phyloP scores from a whole-genome alignment of 2,113 vertebrate genomes.

The Rostratula benghalensis region DNA sequence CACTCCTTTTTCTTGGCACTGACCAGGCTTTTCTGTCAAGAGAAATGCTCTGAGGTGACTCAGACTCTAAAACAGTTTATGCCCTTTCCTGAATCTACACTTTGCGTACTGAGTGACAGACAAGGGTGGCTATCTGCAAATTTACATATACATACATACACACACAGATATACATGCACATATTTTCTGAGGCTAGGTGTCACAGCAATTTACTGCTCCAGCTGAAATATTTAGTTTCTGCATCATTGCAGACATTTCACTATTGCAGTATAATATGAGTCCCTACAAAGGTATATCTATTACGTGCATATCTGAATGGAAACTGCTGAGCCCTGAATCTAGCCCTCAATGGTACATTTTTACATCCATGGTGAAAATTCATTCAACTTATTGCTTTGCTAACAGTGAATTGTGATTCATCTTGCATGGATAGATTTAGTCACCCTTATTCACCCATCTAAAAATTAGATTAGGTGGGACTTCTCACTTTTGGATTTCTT shows the following conservation, averaged over 20 bases:
- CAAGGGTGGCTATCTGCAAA: not conserved
- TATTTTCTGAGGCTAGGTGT: not conserved
- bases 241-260: not conserved
- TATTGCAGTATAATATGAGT: not conserved
- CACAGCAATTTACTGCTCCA: not conserved
- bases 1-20: not conserved
- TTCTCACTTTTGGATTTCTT: not conserved
- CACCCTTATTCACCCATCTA: not conserved
- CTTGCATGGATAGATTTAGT: not conserved
- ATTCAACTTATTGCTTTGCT: not conserved
- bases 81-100: not conserved
- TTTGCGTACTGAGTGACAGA: not conserved
- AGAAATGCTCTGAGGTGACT: not conserved
- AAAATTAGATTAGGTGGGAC: not conserved
- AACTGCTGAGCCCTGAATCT: not conserved
- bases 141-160: not conserved
- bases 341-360: not conserved
- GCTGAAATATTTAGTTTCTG: not conserved
- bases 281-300: not conserved
- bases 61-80: not conserved
- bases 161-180: not conserved
- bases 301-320: not conserved
- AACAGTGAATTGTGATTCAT: not conserved
- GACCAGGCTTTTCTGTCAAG: not conserved
- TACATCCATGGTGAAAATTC: not conserved